These are phyloP conservation scores for Drosophila atripex DNA, from an alignment of 2,888 invertebrate genomes.

Conservation along the genomic window DNA sequence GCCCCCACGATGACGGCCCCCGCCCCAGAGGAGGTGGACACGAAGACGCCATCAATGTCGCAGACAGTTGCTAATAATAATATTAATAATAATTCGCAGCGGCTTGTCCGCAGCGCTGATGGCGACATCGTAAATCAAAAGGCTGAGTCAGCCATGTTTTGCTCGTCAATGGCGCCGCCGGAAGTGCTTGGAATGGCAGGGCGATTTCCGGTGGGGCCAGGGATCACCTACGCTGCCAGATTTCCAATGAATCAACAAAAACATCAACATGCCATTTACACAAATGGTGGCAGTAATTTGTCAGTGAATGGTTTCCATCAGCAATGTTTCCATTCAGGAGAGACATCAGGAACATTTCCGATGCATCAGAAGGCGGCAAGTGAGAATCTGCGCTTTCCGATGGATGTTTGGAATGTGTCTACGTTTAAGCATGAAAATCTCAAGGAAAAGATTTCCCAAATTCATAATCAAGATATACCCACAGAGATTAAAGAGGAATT, in stretches of 20 bases:
- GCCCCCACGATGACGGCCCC: slow-evolving; percentile 12
- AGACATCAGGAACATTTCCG: slow-evolving; percentile 47
- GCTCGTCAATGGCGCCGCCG: slow-evolving; percentile 45
- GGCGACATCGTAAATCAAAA: slow-evolving; percentile 47
- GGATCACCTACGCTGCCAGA: neutral
- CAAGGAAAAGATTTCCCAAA: neutral
- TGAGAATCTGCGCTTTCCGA: neutral
- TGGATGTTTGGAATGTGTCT: neutral
- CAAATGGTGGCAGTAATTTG: slow-evolving; percentile 10
- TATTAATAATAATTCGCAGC: slow-evolving; percentile 61
- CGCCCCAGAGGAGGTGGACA: slow-evolving; percentile 10
- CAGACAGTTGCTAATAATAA: slow-evolving; percentile 60
- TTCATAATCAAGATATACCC: neutral
- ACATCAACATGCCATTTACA: neutral
- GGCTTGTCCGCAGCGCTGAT: slow-evolving; percentile 25
- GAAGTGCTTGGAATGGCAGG: slow-evolving; percentile 54
- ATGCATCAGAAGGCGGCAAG: neutral
- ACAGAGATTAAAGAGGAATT: neutral
- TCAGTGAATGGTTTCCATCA: slow-evolving; percentile 2
- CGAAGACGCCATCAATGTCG: slow-evolving; percentile 31
- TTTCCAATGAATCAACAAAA: slow-evolving; percentile 21
- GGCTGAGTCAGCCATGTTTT: slow-evolving; percentile 60
- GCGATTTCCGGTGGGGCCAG: slow-evolving; percentile 57
- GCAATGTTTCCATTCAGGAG: neutral
- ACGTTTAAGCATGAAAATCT: neutral